A percentile compares a stretch with the other conserved stretches of the same genome.
Conservation (phyloP, 2,113 vertebrate species). For the Saccopteryx bilineata region DNA sequence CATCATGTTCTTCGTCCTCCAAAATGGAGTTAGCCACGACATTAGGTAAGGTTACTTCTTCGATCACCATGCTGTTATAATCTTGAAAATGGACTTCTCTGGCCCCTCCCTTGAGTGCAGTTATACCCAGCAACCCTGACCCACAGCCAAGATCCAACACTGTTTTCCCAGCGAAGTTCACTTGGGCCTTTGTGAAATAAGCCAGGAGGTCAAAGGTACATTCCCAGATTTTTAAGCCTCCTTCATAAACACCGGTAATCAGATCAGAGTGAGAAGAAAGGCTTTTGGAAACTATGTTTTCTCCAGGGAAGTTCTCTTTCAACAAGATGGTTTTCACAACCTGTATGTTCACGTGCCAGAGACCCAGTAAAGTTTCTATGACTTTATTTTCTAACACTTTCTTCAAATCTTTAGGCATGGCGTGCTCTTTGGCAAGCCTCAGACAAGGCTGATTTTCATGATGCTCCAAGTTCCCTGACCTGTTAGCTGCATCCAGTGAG, state of each 20-base stretch:
- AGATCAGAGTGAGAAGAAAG: constrained; percentile 93
- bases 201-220: constrained; percentile 96
- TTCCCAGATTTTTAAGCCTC: constrained; percentile 98
- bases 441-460: neutral
- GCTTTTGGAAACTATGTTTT: constrained; percentile 90
- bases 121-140: constrained; percentile 94
- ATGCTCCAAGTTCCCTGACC: neutral
- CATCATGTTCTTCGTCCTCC: constrained; percentile 54
- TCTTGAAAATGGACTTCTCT: constrained; percentile 95
- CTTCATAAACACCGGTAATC: constrained; percentile 96
- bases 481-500: accelerated
- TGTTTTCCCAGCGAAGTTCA: constrained; percentile 89
- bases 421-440: constrained; percentile 86
- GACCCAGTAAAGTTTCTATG: constrained; percentile 61
- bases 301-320: constrained; percentile 55
- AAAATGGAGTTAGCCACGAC: constrained; percentile 89
- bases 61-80: constrained; percentile 96
- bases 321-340: constrained; percentile 66
- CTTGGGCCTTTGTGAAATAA: constrained; percentile 88
- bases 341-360: constrained; percentile 44
- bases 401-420: constrained; percentile 79
- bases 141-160: constrained; percentile 97
- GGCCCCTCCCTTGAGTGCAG: constrained; percentile 91
- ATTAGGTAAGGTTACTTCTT: constrained; percentile 95
- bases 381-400: constrained; percentile 85